Percentiles rank a stretch among this genome's conserved stretches.
These are phyloP conservation scores for Mesaphorura yosii DNA, from an alignment of 1,140 invertebrate genomes.

Conservation along the genomic window DNA sequence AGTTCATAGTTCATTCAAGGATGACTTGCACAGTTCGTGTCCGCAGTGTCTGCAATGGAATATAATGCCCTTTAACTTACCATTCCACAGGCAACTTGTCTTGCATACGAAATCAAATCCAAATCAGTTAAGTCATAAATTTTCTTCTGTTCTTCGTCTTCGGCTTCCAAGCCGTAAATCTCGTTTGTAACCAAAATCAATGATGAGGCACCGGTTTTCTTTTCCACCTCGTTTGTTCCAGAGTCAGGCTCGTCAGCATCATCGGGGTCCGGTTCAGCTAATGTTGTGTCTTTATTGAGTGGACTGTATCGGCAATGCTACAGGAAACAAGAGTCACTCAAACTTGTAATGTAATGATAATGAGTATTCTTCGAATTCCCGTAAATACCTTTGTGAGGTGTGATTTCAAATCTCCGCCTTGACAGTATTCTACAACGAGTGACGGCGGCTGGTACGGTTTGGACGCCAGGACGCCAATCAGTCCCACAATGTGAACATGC, in stretches of 20 bases:
- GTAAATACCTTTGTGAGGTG: slow-evolving; percentile 52
- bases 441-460: slow-evolving; percentile 45
- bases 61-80: slow-evolving; percentile 36
- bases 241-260: background rate
- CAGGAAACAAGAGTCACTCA: too few relatives aligned
- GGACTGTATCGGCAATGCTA: too few relatives aligned
- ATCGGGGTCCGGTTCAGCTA: too few relatives aligned
- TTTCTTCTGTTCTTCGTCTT: slow-evolving; percentile 16
- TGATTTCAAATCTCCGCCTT: slow-evolving; percentile 56
- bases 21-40: too few relatives aligned
- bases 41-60: too few relatives aligned
- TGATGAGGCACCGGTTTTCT: too few relatives aligned
- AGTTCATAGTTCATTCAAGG: slow-evolving; percentile 5
- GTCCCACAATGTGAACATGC: slow-evolving; percentile 60
- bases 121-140: slow-evolving; percentile 31
- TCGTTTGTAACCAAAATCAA: slow-evolving; percentile 30
- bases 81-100: slow-evolving; percentile 81
- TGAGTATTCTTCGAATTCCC: too few relatives aligned
- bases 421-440: slow-evolving; percentile 63
- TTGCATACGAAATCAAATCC: slow-evolving; percentile 68
- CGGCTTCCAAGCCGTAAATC: slow-evolving; percentile 13
- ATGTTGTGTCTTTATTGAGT: too few relatives aligned
- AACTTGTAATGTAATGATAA: too few relatives aligned
- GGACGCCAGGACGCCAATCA: slow-evolving; percentile 48
- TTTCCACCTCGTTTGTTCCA: background rate